A percentile compares a stretch with the other conserved stretches of the same genome.
phyloP scores from a whole-genome alignment of 1,140 invertebrate species.

The Parasteatoda tepidariorum region DNA sequence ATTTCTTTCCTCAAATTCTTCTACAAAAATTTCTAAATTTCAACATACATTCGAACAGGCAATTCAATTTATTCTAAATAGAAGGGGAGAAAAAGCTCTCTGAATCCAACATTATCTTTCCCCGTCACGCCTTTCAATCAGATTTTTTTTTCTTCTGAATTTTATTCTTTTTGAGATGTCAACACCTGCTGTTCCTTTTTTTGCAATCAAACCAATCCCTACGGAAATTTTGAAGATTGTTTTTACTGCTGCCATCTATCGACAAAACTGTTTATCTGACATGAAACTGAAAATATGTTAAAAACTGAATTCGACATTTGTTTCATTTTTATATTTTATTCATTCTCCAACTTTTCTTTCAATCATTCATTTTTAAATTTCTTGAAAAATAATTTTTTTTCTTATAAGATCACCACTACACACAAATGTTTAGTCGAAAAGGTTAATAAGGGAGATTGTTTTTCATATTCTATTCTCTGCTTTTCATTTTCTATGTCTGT shows the following conservation, averaged over 20 bases:
- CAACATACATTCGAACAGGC: neutral
- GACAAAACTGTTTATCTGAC: neutral
- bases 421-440: too few relatives aligned
- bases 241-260: conserved; percentile 22
- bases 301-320: too few relatives aligned
- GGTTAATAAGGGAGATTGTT: too few relatives aligned
- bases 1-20: too few relatives aligned
- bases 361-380: too few relatives aligned
- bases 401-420: too few relatives aligned
- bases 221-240: neutral
- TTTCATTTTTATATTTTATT: too few relatives aligned
- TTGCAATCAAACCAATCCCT: neutral
- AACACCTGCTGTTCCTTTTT: conserved; percentile 3
- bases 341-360: too few relatives aligned
- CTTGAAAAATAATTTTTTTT: too few relatives aligned
- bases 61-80: neutral
- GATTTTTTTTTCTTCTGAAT: conserved; percentile 20
- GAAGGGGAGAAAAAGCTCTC: neutral
- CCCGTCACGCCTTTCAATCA: conserved; percentile 30
- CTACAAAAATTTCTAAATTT: too few relatives aligned
- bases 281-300: neutral
- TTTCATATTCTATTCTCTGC: too few relatives aligned
- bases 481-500: too few relatives aligned
- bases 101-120: neutral
- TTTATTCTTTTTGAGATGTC: neutral